These are phyloP conservation scores for Dicycla oo DNA, from an alignment of 2,888 invertebrate genomes.

Conservation along the genomic window DNA sequence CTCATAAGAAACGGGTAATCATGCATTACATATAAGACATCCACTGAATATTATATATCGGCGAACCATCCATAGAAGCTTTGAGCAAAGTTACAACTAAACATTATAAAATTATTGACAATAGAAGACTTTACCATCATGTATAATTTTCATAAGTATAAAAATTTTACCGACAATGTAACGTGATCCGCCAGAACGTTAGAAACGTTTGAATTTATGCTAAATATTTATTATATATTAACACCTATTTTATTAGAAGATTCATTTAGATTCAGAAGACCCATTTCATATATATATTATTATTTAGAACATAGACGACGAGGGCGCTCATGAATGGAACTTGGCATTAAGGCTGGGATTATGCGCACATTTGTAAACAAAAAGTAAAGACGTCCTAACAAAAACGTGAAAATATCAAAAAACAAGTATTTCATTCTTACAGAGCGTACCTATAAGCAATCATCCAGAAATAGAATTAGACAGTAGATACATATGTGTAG, in stretches of 20 bases:
- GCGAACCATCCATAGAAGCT: constrained; percentile 73
- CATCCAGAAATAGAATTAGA: constrained; percentile 44
- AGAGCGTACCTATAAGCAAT: constrained; percentile 15
- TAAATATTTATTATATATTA: constrained; percentile 76
- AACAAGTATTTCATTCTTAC: constrained; percentile 37
- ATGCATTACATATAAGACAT: constrained; percentile 67
- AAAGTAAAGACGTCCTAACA: constrained; percentile 33
- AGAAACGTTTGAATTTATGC: constrained; percentile 79
- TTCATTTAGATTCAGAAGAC: constrained; percentile 70
- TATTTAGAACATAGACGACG: constrained; percentile 59
- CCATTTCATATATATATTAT: constrained; percentile 67
- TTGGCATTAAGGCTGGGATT: constrained; percentile 49
- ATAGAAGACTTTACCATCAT: constrained; percentile 69
- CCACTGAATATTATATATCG: constrained; percentile 62
- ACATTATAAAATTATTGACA: constrained; percentile 66
- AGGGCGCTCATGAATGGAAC: constrained; percentile 56
- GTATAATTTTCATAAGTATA: constrained; percentile 80
- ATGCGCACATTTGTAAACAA: constrained; percentile 46
- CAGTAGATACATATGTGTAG: constrained; percentile 26
- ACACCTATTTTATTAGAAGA: constrained; percentile 76
- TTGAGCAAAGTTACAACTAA: constrained; percentile 82
- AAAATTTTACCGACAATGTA: constrained; percentile 81
- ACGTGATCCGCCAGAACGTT: constrained; percentile 75
- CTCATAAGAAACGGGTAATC: constrained; percentile 67
- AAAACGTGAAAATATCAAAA: constrained; percentile 26